Evolutionary conservation across 1,140 invertebrate species (phyloP), one percentile per base, ranked within the genome.

Genomic region (Philaenus spumarius): DNA sequence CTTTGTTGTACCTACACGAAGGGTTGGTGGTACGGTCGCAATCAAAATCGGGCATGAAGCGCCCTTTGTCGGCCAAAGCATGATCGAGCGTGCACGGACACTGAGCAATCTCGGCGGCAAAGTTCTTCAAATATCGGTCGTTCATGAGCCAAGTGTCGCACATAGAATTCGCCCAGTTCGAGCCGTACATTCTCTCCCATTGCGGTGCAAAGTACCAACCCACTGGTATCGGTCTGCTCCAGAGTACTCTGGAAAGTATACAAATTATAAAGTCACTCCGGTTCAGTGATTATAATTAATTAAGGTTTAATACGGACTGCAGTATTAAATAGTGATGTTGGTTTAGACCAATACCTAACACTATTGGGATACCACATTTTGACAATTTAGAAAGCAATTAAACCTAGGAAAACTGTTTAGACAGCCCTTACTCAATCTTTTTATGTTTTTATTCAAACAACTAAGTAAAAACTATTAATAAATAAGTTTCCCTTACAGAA

Each of bases 51-150:
- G 95, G 90, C 61, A 94, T 78, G 70, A 87, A 98, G 14, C 94
- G 79, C 9, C 96, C 96, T 71, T 92, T 91, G 68, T 98, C 95
- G 30, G 85, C 75, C 1, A 95, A 69, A 0, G 94, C 95, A 66
- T 98, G 95, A 60, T 90, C 80, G 55, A 97, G 64, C 0, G 83
- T 93, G 69, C 96, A 98, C 0, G 96, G 96, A 69, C 95, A 98
- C 14, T 92, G 78, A 9, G 84, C 82, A 12, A 69, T 56, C 22
- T 94, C 88, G 4, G 87, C 81, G 3, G 93, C 90, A 69, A 93
- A 96, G 72, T 92, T 92, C 71, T 92, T 93, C 34, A 86, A 72
- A 69, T 89, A 90, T 62, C 92, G 78, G 72, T 97, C 94, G 50
- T 84, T 82, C 73, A 86, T 83, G 20, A 92, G 81, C 93, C 93